Evolutionary conservation across 2,888 invertebrate genomes (phyloP), one percentile per base, ranked within the genome.

Genomic region (Argyresthia albistria): DNA sequence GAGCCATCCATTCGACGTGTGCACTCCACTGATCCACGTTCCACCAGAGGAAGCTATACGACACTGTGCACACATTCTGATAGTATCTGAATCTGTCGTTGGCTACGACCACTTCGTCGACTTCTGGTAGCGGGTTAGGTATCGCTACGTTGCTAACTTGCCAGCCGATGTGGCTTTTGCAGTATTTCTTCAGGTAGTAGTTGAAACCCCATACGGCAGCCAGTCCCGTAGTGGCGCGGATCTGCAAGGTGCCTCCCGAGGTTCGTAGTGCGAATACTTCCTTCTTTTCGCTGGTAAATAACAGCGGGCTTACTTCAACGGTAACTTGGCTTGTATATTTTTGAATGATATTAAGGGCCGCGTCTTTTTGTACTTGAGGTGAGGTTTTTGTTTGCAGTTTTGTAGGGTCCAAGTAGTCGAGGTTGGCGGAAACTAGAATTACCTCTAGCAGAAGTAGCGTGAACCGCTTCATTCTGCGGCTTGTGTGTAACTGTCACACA

Each of bases 1-100:
- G 76, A 0, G 95, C 98, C 95, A 98, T 97, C 98, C 98, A 98
- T 73, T 97, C 96, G 36, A 99, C 92, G 69, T 98, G 95, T 11
- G 88, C 78, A 61, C 92, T 90, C 98, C 98, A 99, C 53, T 94
- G 88, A 0, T 71, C 57, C 89, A 92, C 92, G 53, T 90, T 80
- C 97, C 97, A 98, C 97, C 97, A 99, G 0, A 92, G 94, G 60
- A 94, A 96, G 52, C 96, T 90, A 55, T 91, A 91, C 35, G 94
- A 93, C 54, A 90, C 91, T 0, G 97, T 97, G 75, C 97, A 97
- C 4, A 97, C 97, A 83, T 99, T 99, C 80, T 97, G 95, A 71
- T 97, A 97, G 75, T 97, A 99, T 4, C 97, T 91, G 67, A 97
- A 94, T 64, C 95, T 80, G 66, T 94, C 93, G 55, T 91, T 91